Evolutionary conservation across 2,797 vertebrate genomes (phyloP).

Genomic region (Acridotheres tristis): DNA sequence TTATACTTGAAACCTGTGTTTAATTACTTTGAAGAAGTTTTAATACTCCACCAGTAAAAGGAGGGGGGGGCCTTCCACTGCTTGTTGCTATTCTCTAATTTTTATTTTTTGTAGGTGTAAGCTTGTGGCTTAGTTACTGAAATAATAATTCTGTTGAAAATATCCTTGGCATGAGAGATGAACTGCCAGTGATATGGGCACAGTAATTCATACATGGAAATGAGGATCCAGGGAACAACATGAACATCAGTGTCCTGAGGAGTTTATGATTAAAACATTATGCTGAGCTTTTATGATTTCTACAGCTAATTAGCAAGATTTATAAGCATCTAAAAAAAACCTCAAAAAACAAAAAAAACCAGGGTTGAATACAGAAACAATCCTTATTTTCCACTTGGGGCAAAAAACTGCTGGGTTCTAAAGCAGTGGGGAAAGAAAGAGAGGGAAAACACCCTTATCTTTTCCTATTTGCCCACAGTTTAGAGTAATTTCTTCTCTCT

Average conservation of each 20-base stretch:
- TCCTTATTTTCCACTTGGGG: slow-evolving; percentile 59
- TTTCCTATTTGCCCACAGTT: not conserved
- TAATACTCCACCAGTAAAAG: slow-evolving; percentile 50
- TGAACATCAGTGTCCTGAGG: slow-evolving; percentile 53
- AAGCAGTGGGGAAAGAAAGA: not conserved
- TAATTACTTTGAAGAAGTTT: slow-evolving; percentile 71
- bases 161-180: slow-evolving; percentile 46
- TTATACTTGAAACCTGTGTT: slow-evolving; percentile 62
- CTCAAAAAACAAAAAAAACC: not conserved
- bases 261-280: slow-evolving; percentile 73
- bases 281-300: slow-evolving; percentile 68
- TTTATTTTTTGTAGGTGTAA: slow-evolving; percentile 58
- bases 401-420: slow-evolving; percentile 45
- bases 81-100: not conserved
- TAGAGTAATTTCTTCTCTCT: not conserved
- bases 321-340: slow-evolving; percentile 53
- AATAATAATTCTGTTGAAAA: slow-evolving; percentile 65
- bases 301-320: slow-evolving; percentile 76
- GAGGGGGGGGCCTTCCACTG: not conserved
- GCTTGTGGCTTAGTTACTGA: slow-evolving; percentile 61
- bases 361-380: slow-evolving; percentile 42
- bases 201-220: slow-evolving; percentile 70
- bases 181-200: slow-evolving; percentile 56
- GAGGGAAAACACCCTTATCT: not conserved
- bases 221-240: slow-evolving; percentile 60